phyloP scores from a whole-genome alignment of 2,797 vertebrate species.

The Chaenodraco wilsoni region DNA sequence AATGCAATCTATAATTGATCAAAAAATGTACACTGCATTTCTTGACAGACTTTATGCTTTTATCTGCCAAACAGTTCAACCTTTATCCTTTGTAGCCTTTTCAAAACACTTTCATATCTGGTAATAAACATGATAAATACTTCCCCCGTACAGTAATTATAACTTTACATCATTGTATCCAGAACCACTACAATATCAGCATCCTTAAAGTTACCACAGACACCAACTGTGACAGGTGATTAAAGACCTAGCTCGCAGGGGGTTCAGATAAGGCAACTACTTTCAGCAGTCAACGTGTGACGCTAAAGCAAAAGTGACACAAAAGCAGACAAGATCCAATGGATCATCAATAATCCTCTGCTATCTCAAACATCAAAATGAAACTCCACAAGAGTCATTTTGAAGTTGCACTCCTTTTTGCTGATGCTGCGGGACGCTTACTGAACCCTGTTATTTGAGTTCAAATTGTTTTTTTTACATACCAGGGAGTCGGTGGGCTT shows the following conservation, averaged over 20 bases:
- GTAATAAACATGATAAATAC: constrained; percentile 20
- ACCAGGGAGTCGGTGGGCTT: constrained; percentile 42
- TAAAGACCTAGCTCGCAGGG: constrained; percentile 49
- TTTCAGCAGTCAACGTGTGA: constrained; percentile 42
- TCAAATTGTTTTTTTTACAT: constrained; percentile 49
- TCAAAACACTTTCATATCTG: not conserved
- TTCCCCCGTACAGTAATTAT: not conserved
- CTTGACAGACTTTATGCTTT: not conserved
- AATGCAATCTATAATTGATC: not conserved
- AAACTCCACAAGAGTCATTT: constrained; percentile 45
- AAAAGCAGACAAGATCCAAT: constrained; percentile 56
- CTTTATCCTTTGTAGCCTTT: not conserved
- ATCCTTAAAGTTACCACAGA: constrained; percentile 36
- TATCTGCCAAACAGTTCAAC: constrained; percentile 1
- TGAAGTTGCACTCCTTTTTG: constrained; percentile 48
- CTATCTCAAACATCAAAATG: constrained; percentile 55
- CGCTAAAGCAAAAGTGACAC: constrained; percentile 51
- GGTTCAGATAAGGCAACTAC: constrained; percentile 61
- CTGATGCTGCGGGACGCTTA: constrained; percentile 42
- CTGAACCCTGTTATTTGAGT: constrained; percentile 52
- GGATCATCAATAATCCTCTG: constrained; percentile 61
- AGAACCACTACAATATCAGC: constrained; percentile 27
- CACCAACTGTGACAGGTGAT: constrained; percentile 58
- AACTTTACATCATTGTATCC: constrained; percentile 26
- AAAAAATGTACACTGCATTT: not conserved